phyloP scores from a whole-genome alignment of 2,113 vertebrate species.

The Herpetotheres cachinnans region DNA sequence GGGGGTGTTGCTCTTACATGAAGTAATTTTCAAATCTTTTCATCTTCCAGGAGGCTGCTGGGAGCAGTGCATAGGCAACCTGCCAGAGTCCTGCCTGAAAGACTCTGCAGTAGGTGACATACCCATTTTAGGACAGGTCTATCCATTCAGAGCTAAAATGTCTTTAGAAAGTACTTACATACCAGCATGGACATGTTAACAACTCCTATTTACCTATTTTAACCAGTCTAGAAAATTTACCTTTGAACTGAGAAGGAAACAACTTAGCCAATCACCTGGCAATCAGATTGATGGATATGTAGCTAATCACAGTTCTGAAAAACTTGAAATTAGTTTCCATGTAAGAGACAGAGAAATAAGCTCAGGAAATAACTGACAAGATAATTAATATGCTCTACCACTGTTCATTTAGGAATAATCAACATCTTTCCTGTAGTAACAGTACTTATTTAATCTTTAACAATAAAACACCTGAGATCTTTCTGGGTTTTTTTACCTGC shows the following conservation, averaged over 20 bases:
- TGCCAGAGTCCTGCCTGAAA: neutral
- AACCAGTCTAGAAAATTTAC: neutral
- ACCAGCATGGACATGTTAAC: neutral
- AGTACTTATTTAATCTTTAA: neutral
- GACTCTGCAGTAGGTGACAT: neutral
- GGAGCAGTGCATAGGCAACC: neutral
- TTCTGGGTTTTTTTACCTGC: neutral
- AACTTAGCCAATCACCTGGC: neutral
- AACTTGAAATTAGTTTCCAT: neutral
- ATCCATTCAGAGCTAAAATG: neutral
- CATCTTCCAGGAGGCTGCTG: neutral
- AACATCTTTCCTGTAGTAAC: neutral
- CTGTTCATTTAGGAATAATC: conserved; percentile 7
- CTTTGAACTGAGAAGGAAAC: neutral
- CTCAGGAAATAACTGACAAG: conserved; percentile 13
- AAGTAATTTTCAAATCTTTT: neutral
- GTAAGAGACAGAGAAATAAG: neutral
- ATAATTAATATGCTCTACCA: neutral
- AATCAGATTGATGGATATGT: neutral
- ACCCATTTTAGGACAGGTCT: neutral
- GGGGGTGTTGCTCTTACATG: neutral
- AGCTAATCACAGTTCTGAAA: neutral
- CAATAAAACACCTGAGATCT: neutral
- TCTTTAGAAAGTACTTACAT: neutral
- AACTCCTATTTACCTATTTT: neutral